Evolutionary conservation across 2,888 invertebrate species (phyloP).

Genomic region (Cenopis cana): DNA sequence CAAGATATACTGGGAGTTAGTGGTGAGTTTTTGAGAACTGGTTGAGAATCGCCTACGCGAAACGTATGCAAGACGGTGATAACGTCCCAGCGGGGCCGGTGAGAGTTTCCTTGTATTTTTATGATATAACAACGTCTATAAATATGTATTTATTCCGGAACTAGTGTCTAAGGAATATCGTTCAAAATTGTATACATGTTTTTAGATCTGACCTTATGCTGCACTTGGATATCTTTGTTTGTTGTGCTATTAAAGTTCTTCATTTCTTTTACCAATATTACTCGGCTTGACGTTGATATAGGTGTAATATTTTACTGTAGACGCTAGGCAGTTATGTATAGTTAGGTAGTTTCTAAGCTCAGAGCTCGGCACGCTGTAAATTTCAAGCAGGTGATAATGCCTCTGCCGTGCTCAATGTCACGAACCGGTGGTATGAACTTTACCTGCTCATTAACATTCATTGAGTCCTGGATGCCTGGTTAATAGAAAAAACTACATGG

Average conservation of each 20-base stretch:
- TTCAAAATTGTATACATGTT: background rate
- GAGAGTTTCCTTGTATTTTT: constrained; percentile 15
- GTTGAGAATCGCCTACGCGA: constrained; percentile 7
- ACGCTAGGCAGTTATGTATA: constrained; percentile 4
- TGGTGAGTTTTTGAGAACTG: background rate
- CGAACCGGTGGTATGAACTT: constrained; percentile 30
- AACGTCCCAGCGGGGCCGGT: constrained; percentile 11
- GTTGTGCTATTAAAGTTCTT: background rate
- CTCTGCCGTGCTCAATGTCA: constrained; percentile 22
- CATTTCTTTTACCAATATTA: constrained; percentile 14
- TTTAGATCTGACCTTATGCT: background rate
- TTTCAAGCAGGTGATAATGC: constrained; percentile 39
- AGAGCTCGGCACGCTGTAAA: constrained; percentile 18
- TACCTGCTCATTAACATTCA: constrained; percentile 31
- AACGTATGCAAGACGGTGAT: constrained; percentile 15
- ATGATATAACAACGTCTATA: background rate
- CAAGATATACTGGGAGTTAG: background rate
- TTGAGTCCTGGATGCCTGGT: constrained; percentile 3
- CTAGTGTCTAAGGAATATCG: too few species aligned
- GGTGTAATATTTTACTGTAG: background rate
- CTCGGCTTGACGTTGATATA: background rate
- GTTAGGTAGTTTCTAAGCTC: background rate
- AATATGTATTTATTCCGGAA: background rate
- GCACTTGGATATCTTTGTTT: background rate
- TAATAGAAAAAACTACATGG: background rate